These are phyloP conservation scores for Hyposoter dolosus DNA, from an alignment of 2,888 invertebrate genomes.

Conservation along the genomic window DNA sequence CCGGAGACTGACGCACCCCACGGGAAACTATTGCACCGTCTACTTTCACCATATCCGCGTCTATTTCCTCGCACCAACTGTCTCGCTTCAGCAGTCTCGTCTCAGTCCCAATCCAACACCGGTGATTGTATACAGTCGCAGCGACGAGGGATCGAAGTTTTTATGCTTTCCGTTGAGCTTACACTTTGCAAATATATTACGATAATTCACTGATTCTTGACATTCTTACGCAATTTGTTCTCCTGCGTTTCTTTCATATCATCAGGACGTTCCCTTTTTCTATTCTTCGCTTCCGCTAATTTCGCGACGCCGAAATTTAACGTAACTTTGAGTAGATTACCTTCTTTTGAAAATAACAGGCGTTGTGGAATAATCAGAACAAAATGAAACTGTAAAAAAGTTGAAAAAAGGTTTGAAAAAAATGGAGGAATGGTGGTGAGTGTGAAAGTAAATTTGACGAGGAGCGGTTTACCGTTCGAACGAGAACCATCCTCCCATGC, in stretches of 20 bases:
- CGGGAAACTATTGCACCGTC: conserved; percentile 51
- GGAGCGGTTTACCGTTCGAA: conserved; percentile 35
- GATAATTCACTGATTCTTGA: conserved; percentile 20
- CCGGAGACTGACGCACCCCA: conserved; percentile 40
- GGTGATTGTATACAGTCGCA: not conserved
- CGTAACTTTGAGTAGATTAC: not conserved
- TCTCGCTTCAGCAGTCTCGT: conserved; percentile 6
- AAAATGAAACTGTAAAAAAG: not conserved
- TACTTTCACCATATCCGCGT: conserved; percentile 51
- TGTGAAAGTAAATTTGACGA: conserved; percentile 40
- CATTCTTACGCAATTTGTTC: not conserved
- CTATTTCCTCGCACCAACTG: conserved; percentile 21
- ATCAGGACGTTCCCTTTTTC: not conserved
- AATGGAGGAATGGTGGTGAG: not conserved
- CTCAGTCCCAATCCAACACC: not conserved
- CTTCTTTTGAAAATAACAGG: not conserved
- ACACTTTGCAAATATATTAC: not conserved
- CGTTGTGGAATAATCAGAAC: conserved; percentile 10
- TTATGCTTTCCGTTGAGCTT: conserved; percentile 5
- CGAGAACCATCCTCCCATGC: conserved; percentile 38
- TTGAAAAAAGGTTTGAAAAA: not conserved
- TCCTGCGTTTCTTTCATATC: not conserved
- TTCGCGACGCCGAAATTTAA: not conserved
- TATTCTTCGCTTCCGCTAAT: not conserved
- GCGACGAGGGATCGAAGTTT: conserved; percentile 15